Conservation (phyloP, 2,113 vertebrate genomes). For the Dipodomys stephensi region DNA sequence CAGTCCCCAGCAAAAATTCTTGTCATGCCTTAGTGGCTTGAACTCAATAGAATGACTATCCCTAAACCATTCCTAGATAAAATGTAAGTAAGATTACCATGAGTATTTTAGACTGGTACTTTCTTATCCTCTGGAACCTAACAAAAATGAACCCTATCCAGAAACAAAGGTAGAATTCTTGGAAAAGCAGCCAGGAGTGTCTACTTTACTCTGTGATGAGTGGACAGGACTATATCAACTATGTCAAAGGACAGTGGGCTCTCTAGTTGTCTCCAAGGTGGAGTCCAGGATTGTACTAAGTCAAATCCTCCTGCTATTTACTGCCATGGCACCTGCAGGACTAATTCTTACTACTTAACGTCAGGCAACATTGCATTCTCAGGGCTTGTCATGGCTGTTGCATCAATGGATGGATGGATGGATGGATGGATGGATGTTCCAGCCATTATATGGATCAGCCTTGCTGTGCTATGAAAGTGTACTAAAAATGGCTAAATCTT, state of each 20-base stretch:
- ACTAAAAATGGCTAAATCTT: neutral
- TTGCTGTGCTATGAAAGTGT: neutral
- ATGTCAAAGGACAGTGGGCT: neutral
- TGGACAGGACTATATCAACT: neutral
- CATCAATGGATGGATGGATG: neutral
- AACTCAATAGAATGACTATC: neutral
- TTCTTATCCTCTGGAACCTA: neutral
- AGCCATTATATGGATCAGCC: neutral
- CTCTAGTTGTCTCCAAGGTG: neutral
- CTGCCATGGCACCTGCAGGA: neutral
- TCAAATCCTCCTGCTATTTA: neutral
- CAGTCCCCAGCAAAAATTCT: neutral
- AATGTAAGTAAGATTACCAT: neutral
- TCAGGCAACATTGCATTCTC: neutral
- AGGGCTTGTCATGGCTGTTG: neutral
- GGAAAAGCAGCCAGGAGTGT: neutral
- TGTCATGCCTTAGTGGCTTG: neutral
- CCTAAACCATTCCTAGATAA: neutral
- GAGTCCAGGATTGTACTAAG: neutral
- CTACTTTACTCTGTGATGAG: neutral
- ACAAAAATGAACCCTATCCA: neutral
- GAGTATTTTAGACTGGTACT: neutral
- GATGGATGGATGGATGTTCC: neutral
- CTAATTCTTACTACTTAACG: neutral
- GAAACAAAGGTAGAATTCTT: neutral